Evolutionary conservation across 2,888 invertebrate species (phyloP).

Genomic region (Halocaridina rubra): DNA sequence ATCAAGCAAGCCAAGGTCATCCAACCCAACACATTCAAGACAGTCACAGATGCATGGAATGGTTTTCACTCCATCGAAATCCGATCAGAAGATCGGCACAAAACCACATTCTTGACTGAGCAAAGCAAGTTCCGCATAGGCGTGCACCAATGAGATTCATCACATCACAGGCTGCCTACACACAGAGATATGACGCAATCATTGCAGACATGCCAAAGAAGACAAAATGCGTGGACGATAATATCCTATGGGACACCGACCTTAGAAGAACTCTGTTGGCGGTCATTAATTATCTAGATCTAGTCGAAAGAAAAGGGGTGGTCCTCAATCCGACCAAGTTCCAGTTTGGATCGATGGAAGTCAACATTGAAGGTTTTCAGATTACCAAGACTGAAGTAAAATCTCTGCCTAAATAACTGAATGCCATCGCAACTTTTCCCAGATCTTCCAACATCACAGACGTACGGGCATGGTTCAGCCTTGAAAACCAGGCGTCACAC

Average conservation of each 20-base stretch:
- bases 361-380: neutral
- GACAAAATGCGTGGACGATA: no score
- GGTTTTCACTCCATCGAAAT: neutral
- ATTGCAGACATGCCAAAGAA: neutral
- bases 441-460: constrained; percentile 1
- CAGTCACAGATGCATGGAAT: neutral
- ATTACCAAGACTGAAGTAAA: neutral
- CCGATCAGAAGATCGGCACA: neutral
- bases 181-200: neutral
- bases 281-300: neutral
- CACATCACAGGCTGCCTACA: neutral
- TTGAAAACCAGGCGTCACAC: constrained; percentile 24
- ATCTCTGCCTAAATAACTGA: neutral
- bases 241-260: no score
- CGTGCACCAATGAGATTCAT: neutral
- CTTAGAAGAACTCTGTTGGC: neutral
- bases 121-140: neutral
- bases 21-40: neutral
- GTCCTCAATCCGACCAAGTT: constrained; percentile 23
- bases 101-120: neutral
- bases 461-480: constrained; percentile 17
- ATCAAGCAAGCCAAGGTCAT: neutral
- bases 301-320: neutral
- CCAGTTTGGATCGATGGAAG: neutral
- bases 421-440: constrained; percentile 4